A percentile compares a stretch with the other conserved stretches of the same genome.
These are phyloP conservation scores for Reticulitermes lucifugus DNA, from an alignment of 2,888 invertebrate species.

Conservation along the genomic window DNA sequence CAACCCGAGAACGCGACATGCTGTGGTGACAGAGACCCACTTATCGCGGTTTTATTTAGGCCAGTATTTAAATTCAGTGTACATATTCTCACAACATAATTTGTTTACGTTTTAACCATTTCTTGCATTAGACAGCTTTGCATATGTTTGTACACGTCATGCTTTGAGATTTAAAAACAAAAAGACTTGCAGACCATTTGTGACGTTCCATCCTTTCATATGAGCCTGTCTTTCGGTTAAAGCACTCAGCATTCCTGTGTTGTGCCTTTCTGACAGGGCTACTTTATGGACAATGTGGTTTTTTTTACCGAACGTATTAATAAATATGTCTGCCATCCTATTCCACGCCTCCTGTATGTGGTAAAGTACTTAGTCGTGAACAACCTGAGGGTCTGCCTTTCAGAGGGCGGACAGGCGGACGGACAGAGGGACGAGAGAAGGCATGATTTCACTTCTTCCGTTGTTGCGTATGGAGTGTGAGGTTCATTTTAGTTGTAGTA, in stretches of 20 bases:
- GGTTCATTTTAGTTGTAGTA: background rate
- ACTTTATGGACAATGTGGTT: background rate
- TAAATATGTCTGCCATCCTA: slow-evolving; percentile 1
- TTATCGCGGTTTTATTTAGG: too few relatives aligned
- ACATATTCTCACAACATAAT: too few relatives aligned
- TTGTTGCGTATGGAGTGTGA: background rate
- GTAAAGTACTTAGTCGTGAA: background rate
- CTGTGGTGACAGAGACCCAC: too few relatives aligned
- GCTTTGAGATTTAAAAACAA: background rate
- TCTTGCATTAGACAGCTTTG: too few relatives aligned
- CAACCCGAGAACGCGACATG: too few relatives aligned
- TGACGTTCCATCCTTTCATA: background rate
- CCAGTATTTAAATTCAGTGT: too few relatives aligned
- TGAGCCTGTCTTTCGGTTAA: background rate
- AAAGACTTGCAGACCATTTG: background rate
- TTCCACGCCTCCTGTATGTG: background rate
- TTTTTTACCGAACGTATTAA: background rate
- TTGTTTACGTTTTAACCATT: too few relatives aligned
- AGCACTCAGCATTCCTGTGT: background rate
- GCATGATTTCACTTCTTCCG: background rate
- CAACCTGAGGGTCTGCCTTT: background rate
- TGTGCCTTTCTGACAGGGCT: background rate
- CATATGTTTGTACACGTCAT: background rate
- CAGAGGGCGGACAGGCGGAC: too few relatives aligned
- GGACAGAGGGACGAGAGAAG: background rate